A percentile compares a stretch with the other conserved stretches of the same genome.
phyloP scores from a whole-genome alignment of 64 coral and sea anemone species.

The Actinia tenebrosa region DNA sequence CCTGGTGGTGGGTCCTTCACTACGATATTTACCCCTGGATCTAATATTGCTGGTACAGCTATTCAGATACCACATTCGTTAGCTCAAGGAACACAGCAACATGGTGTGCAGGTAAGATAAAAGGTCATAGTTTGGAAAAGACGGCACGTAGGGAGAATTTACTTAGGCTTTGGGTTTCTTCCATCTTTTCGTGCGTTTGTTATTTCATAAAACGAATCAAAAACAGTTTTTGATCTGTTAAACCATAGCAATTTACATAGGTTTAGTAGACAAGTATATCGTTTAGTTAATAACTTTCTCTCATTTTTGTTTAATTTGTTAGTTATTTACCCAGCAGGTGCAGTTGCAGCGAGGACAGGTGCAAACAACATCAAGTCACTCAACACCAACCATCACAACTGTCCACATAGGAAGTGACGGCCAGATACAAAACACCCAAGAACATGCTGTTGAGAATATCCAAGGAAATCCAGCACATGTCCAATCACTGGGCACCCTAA shows the following conservation, averaged over 20 bases:
- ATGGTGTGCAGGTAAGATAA: conserved; percentile 66
- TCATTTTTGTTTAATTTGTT: background rate
- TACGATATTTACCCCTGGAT: conserved; percentile 90
- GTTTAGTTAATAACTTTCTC: background rate
- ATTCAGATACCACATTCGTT: conserved; percentile 77
- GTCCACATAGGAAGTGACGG: conserved; percentile 57
- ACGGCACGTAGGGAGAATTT: too few species aligned
- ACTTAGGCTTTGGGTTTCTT: too few species aligned
- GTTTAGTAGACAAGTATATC: background rate
- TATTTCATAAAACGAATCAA: too few species aligned
- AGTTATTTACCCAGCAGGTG: conserved; percentile 51
- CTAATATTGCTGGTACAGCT: conserved; percentile 32
- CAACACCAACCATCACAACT: conserved; percentile 49
- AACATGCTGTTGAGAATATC: conserved; percentile 66
- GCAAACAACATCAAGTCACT: conserved; percentile 36
- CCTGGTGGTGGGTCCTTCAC: conserved; percentile 89
- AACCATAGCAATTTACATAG: too few species aligned
- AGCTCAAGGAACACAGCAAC: conserved; percentile 70
- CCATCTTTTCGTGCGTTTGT: too few species aligned
- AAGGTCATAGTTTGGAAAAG: too few species aligned
- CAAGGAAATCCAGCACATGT: conserved; percentile 45
- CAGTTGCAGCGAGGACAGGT: conserved; percentile 54
- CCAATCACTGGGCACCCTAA: conserved; percentile 64
- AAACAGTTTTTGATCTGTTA: too few species aligned
- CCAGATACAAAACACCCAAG: conserved; percentile 57